Evolutionary conservation across 2,888 invertebrate species (phyloP).

Genomic region (Megaustenia siamemsis): DNA sequence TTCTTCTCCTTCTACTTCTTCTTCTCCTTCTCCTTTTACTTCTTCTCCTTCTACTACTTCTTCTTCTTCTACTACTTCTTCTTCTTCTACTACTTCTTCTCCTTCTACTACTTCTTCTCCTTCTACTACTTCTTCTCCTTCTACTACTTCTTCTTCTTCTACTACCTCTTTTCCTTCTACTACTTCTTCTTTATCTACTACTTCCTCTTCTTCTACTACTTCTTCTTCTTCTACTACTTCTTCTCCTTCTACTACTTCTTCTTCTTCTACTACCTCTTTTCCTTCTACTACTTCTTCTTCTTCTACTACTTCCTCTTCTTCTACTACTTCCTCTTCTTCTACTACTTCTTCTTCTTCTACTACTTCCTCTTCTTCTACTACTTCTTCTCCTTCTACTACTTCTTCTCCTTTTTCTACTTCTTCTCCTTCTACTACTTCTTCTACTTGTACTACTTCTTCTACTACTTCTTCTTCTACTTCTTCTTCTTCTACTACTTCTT

Average conservation of each 20-base stretch:
- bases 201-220: background rate
- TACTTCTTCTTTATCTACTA: background rate
- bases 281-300: background rate
- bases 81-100: background rate
- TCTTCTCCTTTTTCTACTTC: no score
- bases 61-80: conserved; percentile 39
- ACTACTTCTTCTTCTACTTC: conserved; percentile 16
- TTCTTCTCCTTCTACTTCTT: conserved; percentile 9
- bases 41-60: conserved; percentile 47
- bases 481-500: conserved; percentile 13
- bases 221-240: background rate
- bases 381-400: no score
- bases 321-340: background rate
- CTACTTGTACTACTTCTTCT: background rate
- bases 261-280: no score
- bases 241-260: background rate
- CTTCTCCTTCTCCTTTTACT: conserved; percentile 34
- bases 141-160: conserved; percentile 30
- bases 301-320: background rate
- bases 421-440: background rate
- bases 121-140: background rate
- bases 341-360: no score
- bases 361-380: no score
- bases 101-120: background rate
- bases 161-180: background rate